Conservation (phyloP, 2,797 vertebrate genomes). For the Lagodon rhomboides region DNA sequence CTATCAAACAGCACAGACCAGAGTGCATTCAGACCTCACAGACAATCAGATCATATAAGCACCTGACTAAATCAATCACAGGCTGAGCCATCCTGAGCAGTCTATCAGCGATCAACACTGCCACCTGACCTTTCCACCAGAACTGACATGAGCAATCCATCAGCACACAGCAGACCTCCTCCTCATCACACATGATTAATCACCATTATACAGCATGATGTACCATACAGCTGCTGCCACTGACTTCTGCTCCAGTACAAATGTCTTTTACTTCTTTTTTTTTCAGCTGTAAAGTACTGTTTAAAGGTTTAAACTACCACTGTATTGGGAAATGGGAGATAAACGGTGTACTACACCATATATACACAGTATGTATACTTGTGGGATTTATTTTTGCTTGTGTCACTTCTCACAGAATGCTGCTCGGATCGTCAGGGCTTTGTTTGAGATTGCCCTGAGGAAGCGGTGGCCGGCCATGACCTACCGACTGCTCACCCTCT, state of each 20-base stretch:
- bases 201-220: constrained; percentile 8
- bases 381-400: neutral
- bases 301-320: neutral
- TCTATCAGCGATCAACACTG: constrained; percentile 37
- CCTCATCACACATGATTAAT: constrained; percentile 48
- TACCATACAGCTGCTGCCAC: constrained; percentile 20
- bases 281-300: neutral
- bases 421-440: constrained; percentile 95
- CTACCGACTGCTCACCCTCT: constrained; percentile 94
- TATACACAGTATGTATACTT: neutral
- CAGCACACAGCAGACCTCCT: constrained; percentile 53
- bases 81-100: constrained; percentile 37
- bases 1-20: constrained; percentile 14
- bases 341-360: neutral
- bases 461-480: constrained; percentile 98
- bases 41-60: constrained; percentile 49
- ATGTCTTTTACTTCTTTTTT: constrained; percentile 3
- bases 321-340: neutral
- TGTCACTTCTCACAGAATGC: constrained; percentile 87
- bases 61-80: constrained; percentile 63
- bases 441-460: constrained; percentile 97
- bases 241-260: constrained; percentile 8
- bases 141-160: constrained; percentile 55
- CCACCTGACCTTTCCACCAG: constrained; percentile 50
- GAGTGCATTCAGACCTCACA: constrained; percentile 23